phyloP scores from a whole-genome alignment of 2,888 invertebrate genomes.

The Ochropacha duplaris region DNA sequence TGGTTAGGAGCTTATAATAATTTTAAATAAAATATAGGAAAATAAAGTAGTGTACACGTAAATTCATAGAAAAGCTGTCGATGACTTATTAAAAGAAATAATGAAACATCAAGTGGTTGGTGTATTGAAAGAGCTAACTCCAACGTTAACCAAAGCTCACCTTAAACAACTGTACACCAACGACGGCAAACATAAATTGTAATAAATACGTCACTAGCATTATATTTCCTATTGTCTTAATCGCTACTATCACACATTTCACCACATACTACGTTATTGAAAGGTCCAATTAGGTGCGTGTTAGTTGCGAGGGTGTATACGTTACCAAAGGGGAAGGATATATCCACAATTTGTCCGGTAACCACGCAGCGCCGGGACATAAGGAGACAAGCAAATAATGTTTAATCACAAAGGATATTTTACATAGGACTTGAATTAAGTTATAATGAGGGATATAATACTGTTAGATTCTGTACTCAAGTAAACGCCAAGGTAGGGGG shows the following conservation, averaged over 20 bases:
- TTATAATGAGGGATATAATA: constrained; percentile 14
- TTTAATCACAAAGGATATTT: constrained; percentile 59
- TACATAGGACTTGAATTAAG: constrained; percentile 20
- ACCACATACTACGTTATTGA: constrained; percentile 94
- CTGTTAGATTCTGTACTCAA: constrained; percentile 47
- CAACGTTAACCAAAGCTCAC: constrained; percentile 79
- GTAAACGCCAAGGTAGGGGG: constrained; percentile 81
- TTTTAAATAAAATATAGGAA: neutral
- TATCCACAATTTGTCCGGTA: constrained; percentile 52
- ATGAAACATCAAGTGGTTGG: neutral
- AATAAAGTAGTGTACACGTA: neutral
- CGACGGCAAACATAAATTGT: constrained; percentile 99
- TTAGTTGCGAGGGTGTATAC: constrained; percentile 68
- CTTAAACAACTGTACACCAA: constrained; percentile 99
- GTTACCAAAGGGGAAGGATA: constrained; percentile 64
- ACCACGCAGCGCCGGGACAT: constrained; percentile 74
- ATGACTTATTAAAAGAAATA: neutral
- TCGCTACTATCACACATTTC: constrained; percentile 99
- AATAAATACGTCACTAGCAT: constrained; percentile 99
- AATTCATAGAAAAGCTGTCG: neutral
- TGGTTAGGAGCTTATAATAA: neutral
- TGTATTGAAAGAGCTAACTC: neutral
- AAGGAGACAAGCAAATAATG: constrained; percentile 76
- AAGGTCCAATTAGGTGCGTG: constrained; percentile 44
- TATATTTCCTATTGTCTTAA: constrained; percentile 99